Evolutionary conservation across 1,140 invertebrate genomes (phyloP).

Genomic region (Halictus rubicundus): DNA sequence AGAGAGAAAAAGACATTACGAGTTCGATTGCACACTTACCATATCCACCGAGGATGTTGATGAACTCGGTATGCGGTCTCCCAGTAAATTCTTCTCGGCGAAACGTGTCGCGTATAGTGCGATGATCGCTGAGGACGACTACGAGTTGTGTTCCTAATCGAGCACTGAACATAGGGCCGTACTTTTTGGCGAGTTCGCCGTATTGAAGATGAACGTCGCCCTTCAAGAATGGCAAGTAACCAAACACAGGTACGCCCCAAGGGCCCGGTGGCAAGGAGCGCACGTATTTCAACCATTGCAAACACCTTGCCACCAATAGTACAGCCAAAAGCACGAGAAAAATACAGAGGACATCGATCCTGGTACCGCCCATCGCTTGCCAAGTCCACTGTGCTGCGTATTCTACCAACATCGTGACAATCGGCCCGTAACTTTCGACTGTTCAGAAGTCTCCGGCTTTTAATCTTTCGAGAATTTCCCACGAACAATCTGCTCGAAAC

Average conservation of each 20-base stretch:
- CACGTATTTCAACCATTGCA: slow-evolving; percentile 82
- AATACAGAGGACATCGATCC: slow-evolving; percentile 64
- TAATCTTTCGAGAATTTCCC: background rate
- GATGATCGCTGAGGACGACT: slow-evolving; percentile 92
- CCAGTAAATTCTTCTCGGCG: slow-evolving; percentile 91
- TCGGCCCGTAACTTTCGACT: background rate
- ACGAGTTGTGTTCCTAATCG: slow-evolving; percentile 89
- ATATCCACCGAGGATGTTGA: slow-evolving; percentile 92
- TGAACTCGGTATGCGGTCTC: slow-evolving; percentile 90
- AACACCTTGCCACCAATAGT: slow-evolving; percentile 76
- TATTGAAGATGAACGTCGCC: slow-evolving; percentile 89
- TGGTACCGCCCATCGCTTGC: slow-evolving; percentile 54
- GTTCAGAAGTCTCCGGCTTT: background rate
- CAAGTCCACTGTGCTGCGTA: slow-evolving; percentile 65
- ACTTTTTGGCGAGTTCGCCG: slow-evolving; percentile 86
- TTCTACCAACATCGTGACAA: slow-evolving; percentile 69
- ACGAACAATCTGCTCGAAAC: background rate
- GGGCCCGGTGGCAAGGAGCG: slow-evolving; percentile 90
- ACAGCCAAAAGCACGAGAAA: slow-evolving; percentile 82
- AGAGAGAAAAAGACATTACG: no score
- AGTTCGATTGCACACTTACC: slow-evolving; percentile 82
- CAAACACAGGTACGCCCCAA: slow-evolving; percentile 90
- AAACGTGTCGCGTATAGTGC: slow-evolving; percentile 91
- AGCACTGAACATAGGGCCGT: slow-evolving; percentile 91
- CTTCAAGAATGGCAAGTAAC: slow-evolving; percentile 90